These are phyloP conservation scores for Phyllotreta cruciferae DNA, from an alignment of 2,888 invertebrate genomes.

Conservation along the genomic window DNA sequence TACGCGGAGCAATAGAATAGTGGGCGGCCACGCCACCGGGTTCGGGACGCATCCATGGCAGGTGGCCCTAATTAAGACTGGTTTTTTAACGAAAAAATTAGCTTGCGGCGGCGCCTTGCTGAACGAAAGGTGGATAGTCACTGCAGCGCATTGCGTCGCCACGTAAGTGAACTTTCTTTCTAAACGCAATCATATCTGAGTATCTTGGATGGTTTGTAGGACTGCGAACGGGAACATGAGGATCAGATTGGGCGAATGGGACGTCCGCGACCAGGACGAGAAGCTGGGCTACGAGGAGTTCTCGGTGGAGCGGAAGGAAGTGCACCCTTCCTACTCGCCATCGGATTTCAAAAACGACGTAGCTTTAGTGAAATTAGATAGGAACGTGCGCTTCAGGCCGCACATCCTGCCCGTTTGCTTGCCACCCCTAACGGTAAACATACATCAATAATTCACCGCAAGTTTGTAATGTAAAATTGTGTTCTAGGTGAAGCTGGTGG, in stretches of 20 bases:
- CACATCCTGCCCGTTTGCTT: conserved; percentile 93
- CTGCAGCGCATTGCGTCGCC: conserved; percentile 91
- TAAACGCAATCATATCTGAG: background rate
- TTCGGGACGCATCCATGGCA: conserved; percentile 96
- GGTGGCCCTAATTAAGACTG: conserved; percentile 89
- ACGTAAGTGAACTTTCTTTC: conserved; percentile 70
- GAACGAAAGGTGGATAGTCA: conserved; percentile 90
- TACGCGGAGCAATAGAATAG: conserved; percentile 87
- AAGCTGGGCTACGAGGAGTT: conserved; percentile 86
- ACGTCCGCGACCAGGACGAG: conserved; percentile 85
- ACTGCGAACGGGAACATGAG: conserved; percentile 88
- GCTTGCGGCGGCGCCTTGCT: conserved; percentile 91
- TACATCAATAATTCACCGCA: background rate
- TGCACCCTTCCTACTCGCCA: conserved; percentile 89
- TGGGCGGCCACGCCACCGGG: conserved; percentile 88
- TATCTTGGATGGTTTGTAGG: conserved; percentile 61
- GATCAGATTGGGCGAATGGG: conserved; percentile 92
- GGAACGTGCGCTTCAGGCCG: conserved; percentile 86
- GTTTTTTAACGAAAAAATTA: conserved; percentile 86
- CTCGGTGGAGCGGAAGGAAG: conserved; percentile 87
- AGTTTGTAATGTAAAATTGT: too few species aligned
- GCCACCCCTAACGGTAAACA: conserved; percentile 70
- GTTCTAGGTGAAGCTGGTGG: conserved; percentile 74
- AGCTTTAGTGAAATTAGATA: conserved; percentile 80
- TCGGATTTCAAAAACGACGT: conserved; percentile 92